These are phyloP conservation scores for Coracias cyanogaster DNA, from an alignment of 2,797 vertebrate genomes.

Conservation along the genomic window DNA sequence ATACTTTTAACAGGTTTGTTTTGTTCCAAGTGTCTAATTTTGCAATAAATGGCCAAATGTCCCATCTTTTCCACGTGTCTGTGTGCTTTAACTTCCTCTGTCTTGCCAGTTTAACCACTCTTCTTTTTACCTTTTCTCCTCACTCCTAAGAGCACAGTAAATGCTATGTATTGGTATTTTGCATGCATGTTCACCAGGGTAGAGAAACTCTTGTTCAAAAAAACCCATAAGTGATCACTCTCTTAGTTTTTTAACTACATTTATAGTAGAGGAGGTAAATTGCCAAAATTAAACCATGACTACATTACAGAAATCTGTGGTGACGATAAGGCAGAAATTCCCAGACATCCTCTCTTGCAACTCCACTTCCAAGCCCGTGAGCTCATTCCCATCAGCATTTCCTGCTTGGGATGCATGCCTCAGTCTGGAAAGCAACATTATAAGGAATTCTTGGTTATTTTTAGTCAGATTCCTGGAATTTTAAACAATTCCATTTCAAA, in stretches of 20 bases:
- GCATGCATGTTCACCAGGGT: neutral
- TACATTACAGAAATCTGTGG: neutral
- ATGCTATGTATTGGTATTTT: neutral
- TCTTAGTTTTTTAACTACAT: neutral
- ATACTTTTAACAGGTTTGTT: conserved; percentile 13
- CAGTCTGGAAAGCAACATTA: neutral
- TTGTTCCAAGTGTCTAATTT: neutral
- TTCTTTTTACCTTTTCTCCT: neutral
- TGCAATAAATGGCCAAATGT: neutral
- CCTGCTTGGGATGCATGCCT: neutral
- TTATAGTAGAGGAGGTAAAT: neutral
- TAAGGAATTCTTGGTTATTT: neutral
- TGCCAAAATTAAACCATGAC: conserved; percentile 11
- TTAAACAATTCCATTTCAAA: neutral
- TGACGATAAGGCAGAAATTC: conserved; percentile 3
- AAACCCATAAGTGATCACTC: neutral
- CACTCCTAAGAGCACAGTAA: neutral
- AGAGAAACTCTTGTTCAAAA: neutral
- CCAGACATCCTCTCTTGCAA: neutral
- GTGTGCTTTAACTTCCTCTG: neutral
- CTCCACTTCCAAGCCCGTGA: conserved; percentile 1
- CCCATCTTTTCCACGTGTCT: neutral
- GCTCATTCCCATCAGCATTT: neutral
- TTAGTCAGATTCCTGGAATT: neutral
- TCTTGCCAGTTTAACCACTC: neutral